A percentile compares a stretch with the other conserved stretches of the same genome.
phyloP scores from a whole-genome alignment of 2,797 vertebrate genomes.

The Hippoglossus hippoglossus region DNA sequence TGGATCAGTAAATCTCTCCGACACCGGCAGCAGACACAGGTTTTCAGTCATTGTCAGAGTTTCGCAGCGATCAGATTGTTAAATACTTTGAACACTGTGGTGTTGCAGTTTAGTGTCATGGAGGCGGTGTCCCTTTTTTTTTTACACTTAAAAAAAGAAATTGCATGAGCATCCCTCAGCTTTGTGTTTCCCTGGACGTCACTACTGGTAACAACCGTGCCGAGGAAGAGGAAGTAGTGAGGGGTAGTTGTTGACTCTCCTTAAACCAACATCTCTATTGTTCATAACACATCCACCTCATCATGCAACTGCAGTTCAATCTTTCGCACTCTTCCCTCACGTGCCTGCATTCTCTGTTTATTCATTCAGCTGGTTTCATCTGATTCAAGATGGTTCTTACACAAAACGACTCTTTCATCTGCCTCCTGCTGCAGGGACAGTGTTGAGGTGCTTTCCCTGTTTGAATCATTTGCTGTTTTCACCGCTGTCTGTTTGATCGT shows the following conservation, averaged over 20 bases:
- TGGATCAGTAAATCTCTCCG: background rate
- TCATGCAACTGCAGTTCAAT: background rate
- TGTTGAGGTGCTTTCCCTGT: background rate
- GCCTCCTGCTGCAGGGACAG: background rate
- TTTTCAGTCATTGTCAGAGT: slow-evolving; percentile 19
- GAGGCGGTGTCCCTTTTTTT: background rate
- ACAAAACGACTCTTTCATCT: background rate
- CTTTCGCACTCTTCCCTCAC: background rate
- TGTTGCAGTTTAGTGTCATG: background rate
- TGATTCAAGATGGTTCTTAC: background rate
- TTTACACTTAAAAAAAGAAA: background rate
- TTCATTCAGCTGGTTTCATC: background rate
- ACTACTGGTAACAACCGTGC: slow-evolving; percentile 40
- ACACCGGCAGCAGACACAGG: background rate
- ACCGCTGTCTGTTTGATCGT: no score
- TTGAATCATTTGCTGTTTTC: background rate
- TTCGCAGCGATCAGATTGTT: background rate
- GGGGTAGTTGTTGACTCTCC: background rate
- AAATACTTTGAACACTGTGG: slow-evolving; percentile 17
- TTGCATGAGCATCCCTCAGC: background rate
- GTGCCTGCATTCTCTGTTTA: background rate
- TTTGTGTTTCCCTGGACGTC: slow-evolving; percentile 14
- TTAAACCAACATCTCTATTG: background rate
- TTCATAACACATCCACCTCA: slow-evolving; percentile 3
- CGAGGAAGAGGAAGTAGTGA: slow-evolving; percentile 50